phyloP scores from a whole-genome alignment of 2,113 vertebrate species.

The Dolichallabes microphthalmus region DNA sequence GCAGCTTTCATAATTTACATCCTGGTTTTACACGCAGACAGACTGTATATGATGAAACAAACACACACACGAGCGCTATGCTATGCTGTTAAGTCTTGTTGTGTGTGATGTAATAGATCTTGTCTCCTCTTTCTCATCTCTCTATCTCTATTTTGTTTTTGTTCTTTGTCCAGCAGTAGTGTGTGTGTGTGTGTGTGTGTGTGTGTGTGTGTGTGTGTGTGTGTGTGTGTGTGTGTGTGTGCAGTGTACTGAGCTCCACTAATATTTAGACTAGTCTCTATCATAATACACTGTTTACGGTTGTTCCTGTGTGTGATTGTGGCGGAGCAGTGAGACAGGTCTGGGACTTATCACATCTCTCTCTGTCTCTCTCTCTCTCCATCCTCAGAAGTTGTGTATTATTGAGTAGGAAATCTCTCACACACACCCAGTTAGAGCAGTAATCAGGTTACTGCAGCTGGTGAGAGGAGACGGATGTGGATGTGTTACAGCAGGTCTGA shows the following conservation, averaged over 20 bases:
- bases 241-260: too few relatives aligned
- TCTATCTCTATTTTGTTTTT: too few relatives aligned
- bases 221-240: not conserved
- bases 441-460: not conserved
- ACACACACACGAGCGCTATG: too few relatives aligned
- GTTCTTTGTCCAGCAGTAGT: not conserved
- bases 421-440: not conserved
- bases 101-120: too few relatives aligned
- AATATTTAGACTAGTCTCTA: too few relatives aligned
- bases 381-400: not conserved
- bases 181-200: conserved; percentile 4
- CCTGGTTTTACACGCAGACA: not conserved
- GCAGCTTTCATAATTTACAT: not conserved
- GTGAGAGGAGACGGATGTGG: not conserved
- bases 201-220: not conserved
- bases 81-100: too few relatives aligned
- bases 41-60: too few relatives aligned
- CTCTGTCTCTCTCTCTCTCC: not conserved
- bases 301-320: too few relatives aligned
- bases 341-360: too few relatives aligned
- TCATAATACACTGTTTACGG: too few relatives aligned
- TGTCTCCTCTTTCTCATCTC: too few relatives aligned
- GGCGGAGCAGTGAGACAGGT: too few relatives aligned
- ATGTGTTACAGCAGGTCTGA: not conserved
- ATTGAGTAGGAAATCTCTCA: conserved; percentile 18